Conservation (phyloP, 2,113 vertebrate species). For the Pterocles gutturalis region DNA sequence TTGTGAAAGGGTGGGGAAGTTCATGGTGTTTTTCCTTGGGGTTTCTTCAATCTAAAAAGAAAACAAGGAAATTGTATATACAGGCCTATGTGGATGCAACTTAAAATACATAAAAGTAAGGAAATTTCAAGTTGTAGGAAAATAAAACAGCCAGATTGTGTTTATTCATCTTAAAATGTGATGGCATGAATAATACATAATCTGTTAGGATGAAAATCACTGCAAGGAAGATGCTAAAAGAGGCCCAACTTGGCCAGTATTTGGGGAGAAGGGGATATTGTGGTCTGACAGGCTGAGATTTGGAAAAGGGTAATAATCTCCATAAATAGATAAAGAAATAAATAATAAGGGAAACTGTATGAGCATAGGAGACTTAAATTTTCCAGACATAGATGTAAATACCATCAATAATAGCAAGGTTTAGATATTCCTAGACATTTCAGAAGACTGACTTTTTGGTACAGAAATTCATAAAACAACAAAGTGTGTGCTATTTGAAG, state of each 20-base stretch:
- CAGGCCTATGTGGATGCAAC: neutral
- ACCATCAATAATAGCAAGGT: conserved; percentile 34
- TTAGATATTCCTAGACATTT: conserved; percentile 30
- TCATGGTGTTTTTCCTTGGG: neutral
- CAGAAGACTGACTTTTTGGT: neutral
- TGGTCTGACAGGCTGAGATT: conserved; percentile 13
- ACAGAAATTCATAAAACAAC: conserved; percentile 20
- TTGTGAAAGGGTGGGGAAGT: conserved; percentile 3
- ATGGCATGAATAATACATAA: conserved; percentile 43
- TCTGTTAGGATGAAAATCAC: conserved; percentile 9
- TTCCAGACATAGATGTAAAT: conserved; percentile 46
- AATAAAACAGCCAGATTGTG: conserved; percentile 20
- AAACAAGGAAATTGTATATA: conserved; percentile 31
- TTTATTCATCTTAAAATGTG: conserved; percentile 42
- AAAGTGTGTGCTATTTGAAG: neutral
- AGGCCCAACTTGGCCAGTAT: neutral
- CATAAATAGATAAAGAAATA: conserved; percentile 54
- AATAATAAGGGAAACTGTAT: neutral
- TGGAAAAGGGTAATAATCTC: conserved; percentile 31
- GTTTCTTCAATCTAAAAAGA: conserved; percentile 46
- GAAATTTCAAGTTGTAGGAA: neutral
- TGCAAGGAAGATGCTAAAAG: neutral
- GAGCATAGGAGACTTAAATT: neutral
- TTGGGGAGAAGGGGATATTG: neutral
- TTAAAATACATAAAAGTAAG: conserved; percentile 44